phyloP scores from a whole-genome alignment of 1,140 invertebrate species.

The Anoplophora glabripennis region DNA sequence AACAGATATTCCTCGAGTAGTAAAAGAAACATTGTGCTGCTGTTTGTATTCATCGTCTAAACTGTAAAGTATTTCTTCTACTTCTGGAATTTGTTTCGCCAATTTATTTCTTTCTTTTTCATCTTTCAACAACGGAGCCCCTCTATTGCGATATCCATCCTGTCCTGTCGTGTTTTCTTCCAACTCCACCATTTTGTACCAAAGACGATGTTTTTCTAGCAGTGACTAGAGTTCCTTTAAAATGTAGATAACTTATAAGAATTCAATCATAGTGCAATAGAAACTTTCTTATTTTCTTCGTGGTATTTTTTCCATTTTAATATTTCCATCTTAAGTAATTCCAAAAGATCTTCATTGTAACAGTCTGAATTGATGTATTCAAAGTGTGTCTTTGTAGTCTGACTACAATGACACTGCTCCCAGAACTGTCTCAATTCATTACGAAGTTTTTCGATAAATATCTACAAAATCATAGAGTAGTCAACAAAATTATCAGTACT shows the following conservation, averaged over 20 bases:
- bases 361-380: conserved; percentile 58
- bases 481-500: no score
- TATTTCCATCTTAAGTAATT: conserved; percentile 71
- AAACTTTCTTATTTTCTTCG: conserved; percentile 60
- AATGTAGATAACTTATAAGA: conserved; percentile 9
- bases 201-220: conserved; percentile 48
- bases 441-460: conserved; percentile 68
- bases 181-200: conserved; percentile 49
- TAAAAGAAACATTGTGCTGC: conserved; percentile 54
- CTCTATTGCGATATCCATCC: conserved; percentile 78
- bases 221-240: conserved; percentile 60
- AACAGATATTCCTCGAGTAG: conserved; percentile 54
- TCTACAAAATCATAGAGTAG: conserved; percentile 39
- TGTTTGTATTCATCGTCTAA: conserved; percentile 56
- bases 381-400: conserved; percentile 61
- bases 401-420: conserved; percentile 67
- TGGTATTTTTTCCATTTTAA: conserved; percentile 65
- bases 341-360: conserved; percentile 69
- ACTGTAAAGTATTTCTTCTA: conserved; percentile 60
- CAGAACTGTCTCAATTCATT: no score
- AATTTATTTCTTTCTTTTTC: conserved; percentile 77
- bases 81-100: conserved; percentile 54
- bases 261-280: conserved; percentile 3
- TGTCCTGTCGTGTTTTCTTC: conserved; percentile 71
- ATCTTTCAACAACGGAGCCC: conserved; percentile 76